phyloP scores from a whole-genome alignment of 2,888 invertebrate genomes.

The Mythimna albipuncta region DNA sequence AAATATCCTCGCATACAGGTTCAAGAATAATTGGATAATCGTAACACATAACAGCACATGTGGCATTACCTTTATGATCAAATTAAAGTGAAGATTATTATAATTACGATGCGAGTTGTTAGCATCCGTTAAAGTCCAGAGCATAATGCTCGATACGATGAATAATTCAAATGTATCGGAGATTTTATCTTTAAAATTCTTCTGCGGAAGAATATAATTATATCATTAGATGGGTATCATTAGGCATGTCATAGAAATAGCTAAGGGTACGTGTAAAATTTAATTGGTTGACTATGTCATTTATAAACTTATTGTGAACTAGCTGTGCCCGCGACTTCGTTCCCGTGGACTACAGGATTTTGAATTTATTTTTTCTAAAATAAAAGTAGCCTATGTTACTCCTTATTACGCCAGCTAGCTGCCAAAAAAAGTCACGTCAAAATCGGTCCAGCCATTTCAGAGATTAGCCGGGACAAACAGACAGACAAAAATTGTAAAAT shows the following conservation, averaged over 20 bases:
- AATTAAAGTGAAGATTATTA: slow-evolving; percentile 44
- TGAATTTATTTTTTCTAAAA: too few species aligned
- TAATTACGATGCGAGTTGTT: slow-evolving; percentile 48
- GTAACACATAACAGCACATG: background rate
- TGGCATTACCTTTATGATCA: slow-evolving; percentile 35
- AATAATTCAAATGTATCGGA: slow-evolving; percentile 56
- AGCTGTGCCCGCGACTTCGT: too few species aligned
- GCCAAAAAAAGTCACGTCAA: too few species aligned
- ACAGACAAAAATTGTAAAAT: too few species aligned
- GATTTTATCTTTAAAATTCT: slow-evolving; percentile 47
- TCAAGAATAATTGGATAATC: slow-evolving; percentile 7
- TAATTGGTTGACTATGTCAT: too few species aligned
- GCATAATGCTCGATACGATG: slow-evolving; percentile 43
- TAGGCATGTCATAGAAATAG: slow-evolving; percentile 7
- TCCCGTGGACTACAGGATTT: too few species aligned
- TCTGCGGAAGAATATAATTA: slow-evolving; percentile 39
- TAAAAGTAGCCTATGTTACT: too few species aligned
- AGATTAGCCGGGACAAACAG: too few species aligned
- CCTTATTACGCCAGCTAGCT: too few species aligned
- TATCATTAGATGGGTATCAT: slow-evolving; percentile 32
- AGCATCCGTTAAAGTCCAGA: slow-evolving; percentile 35
- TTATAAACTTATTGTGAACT: too few species aligned
- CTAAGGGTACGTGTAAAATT: background rate
- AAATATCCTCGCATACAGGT: background rate
- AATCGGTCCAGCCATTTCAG: too few species aligned